Conservation (phyloP, 1,140 invertebrate species). For the Diorhabda carinulata region DNA sequence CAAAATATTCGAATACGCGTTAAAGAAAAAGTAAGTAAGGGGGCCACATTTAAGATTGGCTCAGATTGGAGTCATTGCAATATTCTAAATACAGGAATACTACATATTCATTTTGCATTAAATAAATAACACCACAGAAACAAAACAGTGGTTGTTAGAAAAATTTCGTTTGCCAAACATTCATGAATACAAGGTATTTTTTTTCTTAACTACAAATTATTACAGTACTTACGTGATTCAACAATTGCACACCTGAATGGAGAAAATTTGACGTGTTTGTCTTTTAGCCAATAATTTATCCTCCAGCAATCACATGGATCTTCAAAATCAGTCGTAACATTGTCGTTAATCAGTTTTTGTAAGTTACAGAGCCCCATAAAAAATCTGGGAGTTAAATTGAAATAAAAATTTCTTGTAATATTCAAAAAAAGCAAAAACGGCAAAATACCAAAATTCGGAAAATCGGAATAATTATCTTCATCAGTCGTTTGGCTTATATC, state of each 20-base stretch:
- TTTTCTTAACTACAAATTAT: neutral
- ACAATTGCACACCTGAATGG: constrained; percentile 28
- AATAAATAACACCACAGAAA: too few relatives aligned
- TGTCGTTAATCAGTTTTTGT: constrained; percentile 28
- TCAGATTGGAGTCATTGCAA: too few relatives aligned
- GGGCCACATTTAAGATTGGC: too few relatives aligned
- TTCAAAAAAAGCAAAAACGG: constrained; percentile 30
- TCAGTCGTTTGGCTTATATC: constrained; percentile 34
- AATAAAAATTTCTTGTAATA: constrained; percentile 28
- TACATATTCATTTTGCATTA: too few relatives aligned
- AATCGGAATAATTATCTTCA: constrained; percentile 22
- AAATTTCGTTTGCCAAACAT: too few relatives aligned
- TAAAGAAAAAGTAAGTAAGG: too few relatives aligned
- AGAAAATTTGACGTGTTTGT: constrained; percentile 29
- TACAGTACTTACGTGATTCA: constrained; percentile 25
- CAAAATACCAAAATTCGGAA: constrained; percentile 34
- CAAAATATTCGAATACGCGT: too few relatives aligned
- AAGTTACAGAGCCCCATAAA: constrained; percentile 37
- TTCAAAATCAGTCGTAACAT: constrained; percentile 29
- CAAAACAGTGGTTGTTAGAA: too few relatives aligned
- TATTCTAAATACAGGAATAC: too few relatives aligned
- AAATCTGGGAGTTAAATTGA: constrained; percentile 24
- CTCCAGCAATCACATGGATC: constrained; percentile 36
- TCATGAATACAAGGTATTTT: too few relatives aligned
- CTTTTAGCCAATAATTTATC: constrained; percentile 33